phyloP scores from a whole-genome alignment of 2,888 invertebrate species.

The Eremobia ochroleuca region DNA sequence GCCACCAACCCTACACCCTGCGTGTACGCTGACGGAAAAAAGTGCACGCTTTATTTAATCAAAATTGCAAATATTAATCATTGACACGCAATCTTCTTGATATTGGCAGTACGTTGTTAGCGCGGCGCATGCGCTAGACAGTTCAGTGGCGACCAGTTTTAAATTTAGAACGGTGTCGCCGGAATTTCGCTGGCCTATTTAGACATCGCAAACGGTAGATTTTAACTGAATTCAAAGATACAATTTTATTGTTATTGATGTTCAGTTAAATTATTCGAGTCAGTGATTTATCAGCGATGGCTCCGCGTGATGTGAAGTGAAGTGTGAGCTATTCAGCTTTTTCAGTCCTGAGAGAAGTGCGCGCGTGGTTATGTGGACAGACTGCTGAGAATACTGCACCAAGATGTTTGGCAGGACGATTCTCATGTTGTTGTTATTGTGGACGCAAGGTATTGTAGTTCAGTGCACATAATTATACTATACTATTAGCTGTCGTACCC shows the following conservation, averaged over 20 bases:
- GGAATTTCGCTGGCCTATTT: conserved; percentile 87
- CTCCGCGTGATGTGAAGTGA: conserved; percentile 65
- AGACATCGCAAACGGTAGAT: conserved; percentile 79
- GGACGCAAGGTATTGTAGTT: conserved; percentile 78
- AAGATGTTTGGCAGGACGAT: conserved; percentile 76
- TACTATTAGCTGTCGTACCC: conserved; percentile 12
- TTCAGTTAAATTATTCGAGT: conserved; percentile 59
- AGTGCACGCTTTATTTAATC: conserved; percentile 50
- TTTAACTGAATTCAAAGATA: conserved; percentile 74
- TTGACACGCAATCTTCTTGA: conserved; percentile 74
- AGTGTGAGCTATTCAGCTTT: conserved; percentile 56
- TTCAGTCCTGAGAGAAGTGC: conserved; percentile 65
- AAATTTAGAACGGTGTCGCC: conserved; percentile 86
- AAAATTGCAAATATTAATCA: conserved; percentile 62
- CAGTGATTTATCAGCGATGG: conserved; percentile 67
- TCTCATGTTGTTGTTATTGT: conserved; percentile 76
- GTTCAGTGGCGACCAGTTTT: conserved; percentile 80
- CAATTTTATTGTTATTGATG: conserved; percentile 70
- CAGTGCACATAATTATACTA: conserved; percentile 20
- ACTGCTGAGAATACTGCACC: conserved; percentile 61
- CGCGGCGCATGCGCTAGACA: conserved; percentile 85
- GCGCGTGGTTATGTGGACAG: conserved; percentile 68
- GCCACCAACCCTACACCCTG: conserved; percentile 43
- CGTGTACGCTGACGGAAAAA: conserved; percentile 45
- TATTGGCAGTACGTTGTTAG: conserved; percentile 74